Evolutionary conservation across 1,140 invertebrate genomes (phyloP), one percentile per base, ranked within the genome.

Genomic region (Pseudomyrmex flavicornis): DNA sequence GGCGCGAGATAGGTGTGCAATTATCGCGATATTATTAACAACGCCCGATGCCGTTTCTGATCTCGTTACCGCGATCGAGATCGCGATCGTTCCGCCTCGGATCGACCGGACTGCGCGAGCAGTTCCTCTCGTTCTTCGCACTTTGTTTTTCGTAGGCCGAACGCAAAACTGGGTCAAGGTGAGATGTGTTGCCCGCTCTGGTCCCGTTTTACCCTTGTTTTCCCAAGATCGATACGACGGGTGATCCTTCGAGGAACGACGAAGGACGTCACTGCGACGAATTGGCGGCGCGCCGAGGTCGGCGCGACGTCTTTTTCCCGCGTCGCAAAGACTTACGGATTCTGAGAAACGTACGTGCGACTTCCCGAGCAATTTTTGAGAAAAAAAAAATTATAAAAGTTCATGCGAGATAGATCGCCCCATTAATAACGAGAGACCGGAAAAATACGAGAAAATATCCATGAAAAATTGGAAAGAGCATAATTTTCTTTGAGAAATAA

Each of bases 101-200:
- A 44, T 22, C 9, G 35, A 20, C 20, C 10, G 13, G 83, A 17
- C 48, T 20, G 52, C 44, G 26, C 44, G 50, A 77, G 35, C 17
- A 59, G 35, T 35, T 35, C 26, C 26, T 79, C 79, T 73, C 73
- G 58, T 79, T 87, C 82, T 22, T 58, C 46, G 50, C 75, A 20
- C 13, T 63, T 68, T 59, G 52, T 85, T 88, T 88, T 85, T 48
- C 83, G 70, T 82, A 72, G 68, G 22, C 56, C 26, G 48, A 15
- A 54, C 35, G 62, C 26, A 48, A 75, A 88, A 85, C 56, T 59
- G 84, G 86, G 87, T 88, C 87, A 89, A 89, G 87, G 87, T 88
- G 54, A 63, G 9, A n/a, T 44, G 61, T 20, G 56, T 61, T 74
- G 10, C 58, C 59, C 69, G 58, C 54, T 82, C 75, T 85, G 68